Percentiles rank a stretch among this genome's conserved stretches.
These are phyloP conservation scores for Trachymyrmex cornetzi DNA, from an alignment of 1,140 invertebrate genomes.

Conservation along the genomic window DNA sequence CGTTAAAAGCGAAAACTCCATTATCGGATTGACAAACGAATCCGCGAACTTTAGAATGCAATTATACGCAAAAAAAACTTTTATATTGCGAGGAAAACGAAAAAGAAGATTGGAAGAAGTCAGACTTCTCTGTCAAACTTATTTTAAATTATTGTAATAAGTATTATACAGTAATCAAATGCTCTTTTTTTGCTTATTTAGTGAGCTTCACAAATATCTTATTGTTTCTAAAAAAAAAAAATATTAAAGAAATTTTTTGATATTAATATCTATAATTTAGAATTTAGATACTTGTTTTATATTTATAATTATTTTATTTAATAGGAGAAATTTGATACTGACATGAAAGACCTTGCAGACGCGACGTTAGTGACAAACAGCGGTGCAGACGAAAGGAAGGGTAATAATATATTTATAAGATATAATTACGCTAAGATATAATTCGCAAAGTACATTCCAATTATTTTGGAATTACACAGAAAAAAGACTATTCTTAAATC, in stretches of 20 bases:
- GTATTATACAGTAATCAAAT: neutral
- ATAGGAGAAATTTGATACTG: too few species aligned
- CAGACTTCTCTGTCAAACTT: neutral
- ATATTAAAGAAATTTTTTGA: neutral
- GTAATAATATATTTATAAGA: too few species aligned
- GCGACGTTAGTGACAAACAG: too few species aligned
- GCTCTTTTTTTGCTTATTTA: neutral
- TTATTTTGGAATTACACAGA: too few species aligned
- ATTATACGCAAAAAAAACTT: neutral
- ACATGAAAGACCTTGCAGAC: too few species aligned
- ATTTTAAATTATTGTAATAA: neutral
- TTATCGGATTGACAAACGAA: neutral
- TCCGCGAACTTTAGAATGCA: neutral
- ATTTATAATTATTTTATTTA: neutral
- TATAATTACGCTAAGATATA: too few species aligned
- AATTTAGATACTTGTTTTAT: neutral
- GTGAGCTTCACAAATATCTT: neutral
- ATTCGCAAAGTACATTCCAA: too few species aligned
- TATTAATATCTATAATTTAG: neutral
- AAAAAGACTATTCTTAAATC: too few species aligned
- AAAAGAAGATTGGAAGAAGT: neutral
- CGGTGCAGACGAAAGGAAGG: too few species aligned
- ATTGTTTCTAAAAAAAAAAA: neutral
- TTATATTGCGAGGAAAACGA: neutral
- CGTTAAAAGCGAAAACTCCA: slow-evolving; percentile 45